Base-by-base conservation (phyloP, 1,140 invertebrate genomes). In the Kradibia gibbosae region DNA sequence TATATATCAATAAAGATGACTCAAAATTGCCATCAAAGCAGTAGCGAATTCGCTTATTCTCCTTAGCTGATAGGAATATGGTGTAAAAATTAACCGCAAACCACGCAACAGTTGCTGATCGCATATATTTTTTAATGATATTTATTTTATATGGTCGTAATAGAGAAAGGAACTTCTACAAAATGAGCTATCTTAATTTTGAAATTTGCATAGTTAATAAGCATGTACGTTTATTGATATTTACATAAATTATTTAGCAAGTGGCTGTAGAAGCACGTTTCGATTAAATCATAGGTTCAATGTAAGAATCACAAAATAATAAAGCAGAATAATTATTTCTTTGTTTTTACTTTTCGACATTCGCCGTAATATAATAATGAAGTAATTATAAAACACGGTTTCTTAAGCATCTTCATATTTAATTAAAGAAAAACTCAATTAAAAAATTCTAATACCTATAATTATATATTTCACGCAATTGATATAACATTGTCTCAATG, bases 1-100 rank as follows among this genome's bases (percentile, higher is more conserved):
- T 72, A 60, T 11, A 72, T n/a, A 11, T 55, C 36, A 45, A 79
- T 79, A 79, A 79, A 79, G 22, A 79, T 79, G 57, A 79, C 72
- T 79, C 36, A 60, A 80, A 73, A 60, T 57, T 34, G 57, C n/a
- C 13, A 25, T 48, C 50, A 34, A 15, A 34, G 42, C 25, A 50
- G 55, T 48, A 45, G 60, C 39, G 11, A 48, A 55, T 34, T 53
- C 17, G 25, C 55, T n/a, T 13, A 11, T 53, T 22, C n/a, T 50
- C 17, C 15, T 48, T 20, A 31, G 73, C 10, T 45, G 39, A 8
- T 17, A 25, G 3, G 67, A 60, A 57, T 50, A 55, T 34, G 53
- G 67, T 70, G 78, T 70, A 62, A 78, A 65, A 39, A 55, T 62
- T 36, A 73, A 80, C 53, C 55, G 53, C 78, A 74, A 80, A 65